Base-by-base conservation (phyloP, 2,888 invertebrate genomes). In the Idaea dimidiata region DNA sequence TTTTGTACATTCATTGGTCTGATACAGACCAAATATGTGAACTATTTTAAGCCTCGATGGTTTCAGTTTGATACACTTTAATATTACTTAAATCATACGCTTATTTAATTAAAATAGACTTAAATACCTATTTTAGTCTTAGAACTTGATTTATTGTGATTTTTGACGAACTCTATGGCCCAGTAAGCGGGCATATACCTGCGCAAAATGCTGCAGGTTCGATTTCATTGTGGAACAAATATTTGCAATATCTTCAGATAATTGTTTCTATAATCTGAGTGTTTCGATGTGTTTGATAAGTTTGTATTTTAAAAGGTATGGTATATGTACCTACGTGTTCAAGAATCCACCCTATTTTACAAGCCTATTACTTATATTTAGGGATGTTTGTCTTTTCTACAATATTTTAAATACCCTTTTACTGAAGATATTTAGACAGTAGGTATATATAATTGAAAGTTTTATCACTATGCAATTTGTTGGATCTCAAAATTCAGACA, bases 21-120 rank as follows among this genome's bases (percentile, higher is more conserved):
- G 91, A 91, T 91, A 88, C 91, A 91, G 91, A 91, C 84, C 89
- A 88, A 80, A 76, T 16, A 68, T 69, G 61, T 43, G 60, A 66
- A 32, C 57, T 60, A 66, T 70, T 72, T 78, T 74, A 77, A 85
- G 87, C 86, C 88, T 88, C 87, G 66, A 43, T 43, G 43, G 43
- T 43, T 43, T 43, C 43, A 8, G 54, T 64, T 65, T 33, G 6
- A 55, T 61, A 16, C 60, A 32, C 60, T 62, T 43, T 62, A 61
- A 59, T 59, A 60, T 59, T 59, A 53, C 43, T 31, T 62, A 62
- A 16, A 58, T 54, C 59, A 59, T 1, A 43, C 43, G 43, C 14
- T 43, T 43, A 43, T 43, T 43, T 43, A 43, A 8, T 43, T 43
- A 43, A 43, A 10, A 43, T 43, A 5, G 10, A 43, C 43, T 43